These are phyloP conservation scores for Eupithecia inturbata DNA, from an alignment of 2,888 invertebrate genomes.

Conservation along the genomic window DNA sequence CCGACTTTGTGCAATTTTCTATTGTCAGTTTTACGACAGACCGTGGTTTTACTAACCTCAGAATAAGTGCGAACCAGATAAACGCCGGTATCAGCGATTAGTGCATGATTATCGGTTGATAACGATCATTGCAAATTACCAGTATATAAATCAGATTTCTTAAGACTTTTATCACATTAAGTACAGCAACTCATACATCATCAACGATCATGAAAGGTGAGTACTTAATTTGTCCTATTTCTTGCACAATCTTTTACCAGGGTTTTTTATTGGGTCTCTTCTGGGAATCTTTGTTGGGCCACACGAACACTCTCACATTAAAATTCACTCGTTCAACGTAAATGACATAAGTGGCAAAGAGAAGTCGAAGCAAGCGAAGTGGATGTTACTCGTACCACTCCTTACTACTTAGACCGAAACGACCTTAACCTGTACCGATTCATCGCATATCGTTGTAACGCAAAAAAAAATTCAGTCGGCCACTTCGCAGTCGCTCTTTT, in stretches of 20 bases:
- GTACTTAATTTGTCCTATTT: neutral
- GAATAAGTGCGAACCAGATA: constrained; percentile 2
- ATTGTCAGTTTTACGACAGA: too few relatives aligned
- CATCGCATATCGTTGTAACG: neutral
- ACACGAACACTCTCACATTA: neutral
- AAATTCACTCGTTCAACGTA: too few relatives aligned
- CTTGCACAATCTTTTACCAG: neutral
- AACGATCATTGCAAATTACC: constrained; percentile 21
- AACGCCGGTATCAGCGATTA: constrained; percentile 3
- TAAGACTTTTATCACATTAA: neutral
- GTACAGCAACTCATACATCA: neutral
- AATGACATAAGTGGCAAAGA: too few relatives aligned
- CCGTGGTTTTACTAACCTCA: constrained; percentile 1
- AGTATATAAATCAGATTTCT: constrained; percentile 6
- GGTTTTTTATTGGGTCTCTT: neutral
- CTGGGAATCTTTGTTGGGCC: neutral
- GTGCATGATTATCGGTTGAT: constrained; percentile 36
- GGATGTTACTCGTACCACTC: neutral
- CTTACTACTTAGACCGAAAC: too few relatives aligned
- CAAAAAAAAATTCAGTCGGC: neutral
- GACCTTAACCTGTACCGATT: too few relatives aligned
- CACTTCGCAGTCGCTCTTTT: neutral
- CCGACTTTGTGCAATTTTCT: neutral
- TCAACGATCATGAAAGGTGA: constrained; percentile 36
- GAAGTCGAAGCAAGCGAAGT: too few relatives aligned